These are phyloP conservation scores for Parnassius orleans DNA, from an alignment of 2,888 invertebrate genomes.

Conservation along the genomic window DNA sequence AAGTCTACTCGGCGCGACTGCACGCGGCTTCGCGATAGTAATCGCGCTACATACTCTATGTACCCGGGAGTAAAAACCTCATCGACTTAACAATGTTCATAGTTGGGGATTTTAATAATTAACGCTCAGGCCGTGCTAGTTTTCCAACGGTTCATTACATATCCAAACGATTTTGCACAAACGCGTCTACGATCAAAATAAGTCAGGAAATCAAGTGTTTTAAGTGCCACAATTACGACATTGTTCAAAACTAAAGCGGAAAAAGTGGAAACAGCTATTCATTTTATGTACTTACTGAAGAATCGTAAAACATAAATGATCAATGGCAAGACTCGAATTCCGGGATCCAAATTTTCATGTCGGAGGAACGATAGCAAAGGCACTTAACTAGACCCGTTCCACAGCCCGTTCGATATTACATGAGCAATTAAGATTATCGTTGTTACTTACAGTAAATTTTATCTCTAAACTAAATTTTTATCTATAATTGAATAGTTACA, in stretches of 20 bases:
- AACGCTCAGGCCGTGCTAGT: constrained; percentile 29
- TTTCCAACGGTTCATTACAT: constrained; percentile 22
- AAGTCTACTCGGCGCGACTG: constrained; percentile 45
- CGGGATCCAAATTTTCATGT: constrained; percentile 51
- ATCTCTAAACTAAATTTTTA: too few species aligned
- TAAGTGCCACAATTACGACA: constrained; percentile 38
- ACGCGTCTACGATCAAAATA: constrained; percentile 27
- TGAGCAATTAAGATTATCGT: neutral
- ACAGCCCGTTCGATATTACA: neutral
- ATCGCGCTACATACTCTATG: constrained; percentile 47
- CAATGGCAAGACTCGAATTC: constrained; percentile 41
- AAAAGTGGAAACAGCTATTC: constrained; percentile 50
- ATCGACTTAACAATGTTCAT: constrained; percentile 44
- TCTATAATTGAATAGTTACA: too few species aligned
- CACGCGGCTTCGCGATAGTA: constrained; percentile 39
- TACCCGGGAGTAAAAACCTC: constrained; percentile 44
- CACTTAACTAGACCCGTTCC: constrained; percentile 17
- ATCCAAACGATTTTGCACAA: constrained; percentile 21
- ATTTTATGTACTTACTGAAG: constrained; percentile 57
- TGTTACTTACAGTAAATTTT: too few species aligned
- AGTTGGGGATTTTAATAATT: constrained; percentile 34
- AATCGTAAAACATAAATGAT: constrained; percentile 63
- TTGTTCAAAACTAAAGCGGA: constrained; percentile 41
- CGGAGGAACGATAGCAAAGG: constrained; percentile 43
- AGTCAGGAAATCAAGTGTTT: constrained; percentile 35